Conservation (phyloP, 2,888 invertebrate genomes). For the Trichogramma evanescens region DNA sequence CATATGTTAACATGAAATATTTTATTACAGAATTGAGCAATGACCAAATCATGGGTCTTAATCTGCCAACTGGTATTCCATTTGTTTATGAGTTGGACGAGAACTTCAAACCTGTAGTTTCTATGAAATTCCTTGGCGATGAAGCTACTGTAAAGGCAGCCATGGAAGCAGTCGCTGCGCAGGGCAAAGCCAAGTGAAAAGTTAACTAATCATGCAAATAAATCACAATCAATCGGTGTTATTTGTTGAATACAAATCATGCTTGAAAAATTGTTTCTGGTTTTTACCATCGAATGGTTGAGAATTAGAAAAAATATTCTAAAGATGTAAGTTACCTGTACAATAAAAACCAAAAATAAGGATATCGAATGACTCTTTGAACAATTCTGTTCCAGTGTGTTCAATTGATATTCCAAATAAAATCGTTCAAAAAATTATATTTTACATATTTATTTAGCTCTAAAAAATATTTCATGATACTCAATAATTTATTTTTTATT, state of each 20-base stretch:
- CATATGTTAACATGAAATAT: neutral
- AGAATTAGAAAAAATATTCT: slow-evolving; percentile 6
- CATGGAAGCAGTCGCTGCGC: slow-evolving; percentile 56
- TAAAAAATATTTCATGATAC: too few relatives aligned
- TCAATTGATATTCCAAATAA: too few relatives aligned
- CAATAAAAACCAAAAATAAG: neutral
- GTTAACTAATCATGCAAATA: slow-evolving; percentile 1
- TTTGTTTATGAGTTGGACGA: slow-evolving; percentile 57
- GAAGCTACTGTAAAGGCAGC: slow-evolving; percentile 57
- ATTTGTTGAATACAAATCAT: slow-evolving; percentile 5
- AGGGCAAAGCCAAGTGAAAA: slow-evolving; percentile 54
- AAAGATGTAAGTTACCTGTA: too few relatives aligned
- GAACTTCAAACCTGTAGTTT: slow-evolving; percentile 53
- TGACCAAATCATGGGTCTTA: slow-evolving; percentile 55
- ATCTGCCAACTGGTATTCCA: slow-evolving; percentile 60
- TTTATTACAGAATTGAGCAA: slow-evolving; percentile 49
- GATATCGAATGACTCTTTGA: too few relatives aligned
- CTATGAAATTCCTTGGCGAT: slow-evolving; percentile 58
- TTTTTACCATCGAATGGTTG: slow-evolving; percentile 11
- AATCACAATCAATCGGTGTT: neutral
- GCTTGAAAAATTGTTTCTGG: slow-evolving; percentile 12
- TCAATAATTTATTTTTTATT: too few relatives aligned
- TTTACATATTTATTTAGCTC: too few relatives aligned
- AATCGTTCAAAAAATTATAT: too few relatives aligned
- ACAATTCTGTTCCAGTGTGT: too few relatives aligned